These are phyloP conservation scores for Mongoloraphidia duomilia DNA, from an alignment of 2,888 invertebrate species.

Conservation along the genomic window DNA sequence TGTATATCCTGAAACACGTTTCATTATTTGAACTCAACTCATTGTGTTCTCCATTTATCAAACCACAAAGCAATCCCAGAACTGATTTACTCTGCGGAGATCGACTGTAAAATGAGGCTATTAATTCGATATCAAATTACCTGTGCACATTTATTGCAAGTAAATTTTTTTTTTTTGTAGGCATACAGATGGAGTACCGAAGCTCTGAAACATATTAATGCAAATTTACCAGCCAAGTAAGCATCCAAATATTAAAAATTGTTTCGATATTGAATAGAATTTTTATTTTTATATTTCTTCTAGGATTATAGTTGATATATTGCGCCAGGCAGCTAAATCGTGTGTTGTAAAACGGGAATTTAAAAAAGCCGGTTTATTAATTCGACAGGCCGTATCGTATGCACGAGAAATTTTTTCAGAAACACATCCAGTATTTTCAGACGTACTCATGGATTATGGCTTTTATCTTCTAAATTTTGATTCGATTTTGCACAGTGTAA, in stretches of 20 bases:
- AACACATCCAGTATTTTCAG: slow-evolving; percentile 70
- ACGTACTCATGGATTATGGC: slow-evolving; percentile 76
- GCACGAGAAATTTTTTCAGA: slow-evolving; percentile 47
- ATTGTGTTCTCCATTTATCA: too few relatives aligned
- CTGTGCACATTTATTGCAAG: slow-evolving; percentile 6
- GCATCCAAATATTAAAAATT: slow-evolving; percentile 8
- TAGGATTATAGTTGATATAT: slow-evolving; percentile 63
- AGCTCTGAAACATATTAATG: slow-evolving; percentile 53
- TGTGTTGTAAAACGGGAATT: slow-evolving; percentile 83
- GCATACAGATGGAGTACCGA: slow-evolving; percentile 62
- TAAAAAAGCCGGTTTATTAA: slow-evolving; percentile 63
- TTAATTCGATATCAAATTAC: neutral
- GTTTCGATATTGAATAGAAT: neutral
- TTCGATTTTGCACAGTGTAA: slow-evolving; percentile 69
- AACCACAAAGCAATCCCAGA: too few relatives aligned
- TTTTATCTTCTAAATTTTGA: slow-evolving; percentile 84
- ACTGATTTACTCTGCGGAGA: too few relatives aligned
- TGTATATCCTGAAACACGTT: too few relatives aligned
- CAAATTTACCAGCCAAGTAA: slow-evolving; percentile 46
- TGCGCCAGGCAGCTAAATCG: slow-evolving; percentile 75
- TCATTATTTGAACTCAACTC: too few relatives aligned
- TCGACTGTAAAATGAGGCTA: too few relatives aligned
- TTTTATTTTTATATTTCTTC: slow-evolving; percentile 10
- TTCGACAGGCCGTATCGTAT: slow-evolving; percentile 64
- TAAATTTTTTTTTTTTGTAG: slow-evolving; percentile 23